Conservation (phyloP, 1,140 invertebrate genomes). For the Drosophila tropicalis region DNA sequence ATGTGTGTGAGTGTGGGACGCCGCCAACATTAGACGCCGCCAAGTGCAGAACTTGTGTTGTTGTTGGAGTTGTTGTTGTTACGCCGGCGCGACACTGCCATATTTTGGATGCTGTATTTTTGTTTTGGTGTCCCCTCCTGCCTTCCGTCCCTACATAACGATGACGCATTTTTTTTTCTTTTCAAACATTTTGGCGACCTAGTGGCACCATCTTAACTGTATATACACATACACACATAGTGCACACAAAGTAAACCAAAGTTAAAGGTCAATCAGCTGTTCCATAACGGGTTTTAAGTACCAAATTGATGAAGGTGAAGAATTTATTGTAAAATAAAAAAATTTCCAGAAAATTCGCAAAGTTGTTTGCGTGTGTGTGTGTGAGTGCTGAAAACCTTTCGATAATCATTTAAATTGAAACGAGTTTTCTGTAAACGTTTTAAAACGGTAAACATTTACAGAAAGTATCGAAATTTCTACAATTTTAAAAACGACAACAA, state of each 20-base stretch:
- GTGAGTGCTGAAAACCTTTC: not conserved
- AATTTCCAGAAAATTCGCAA: not conserved
- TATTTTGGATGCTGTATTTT: constrained; percentile 49
- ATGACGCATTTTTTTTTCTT: constrained; percentile 55
- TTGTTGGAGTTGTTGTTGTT: constrained; percentile 27
- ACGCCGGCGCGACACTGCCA: constrained; percentile 48
- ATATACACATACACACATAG: too few species aligned
- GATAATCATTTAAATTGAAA: not conserved
- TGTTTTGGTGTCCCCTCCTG: not conserved
- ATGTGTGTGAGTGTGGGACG: constrained; percentile 10
- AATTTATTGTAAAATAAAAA: not conserved
- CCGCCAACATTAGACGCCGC: constrained; percentile 47
- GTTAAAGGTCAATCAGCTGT: not conserved
- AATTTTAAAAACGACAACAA: too few species aligned
- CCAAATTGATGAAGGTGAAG: not conserved
- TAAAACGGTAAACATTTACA: too few species aligned
- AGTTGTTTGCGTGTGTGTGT: not conserved
- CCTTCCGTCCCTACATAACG: not conserved
- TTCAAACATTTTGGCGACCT: constrained; percentile 54
- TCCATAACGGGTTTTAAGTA: not conserved
- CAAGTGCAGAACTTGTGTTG: constrained; percentile 51
- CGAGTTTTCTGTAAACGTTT: not conserved
- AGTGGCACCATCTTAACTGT: constrained; percentile 58
- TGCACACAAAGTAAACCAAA: too few species aligned
- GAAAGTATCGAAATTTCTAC: too few species aligned